phyloP scores from a whole-genome alignment of 2,888 invertebrate genomes.

The Capitulum mitella region DNA sequence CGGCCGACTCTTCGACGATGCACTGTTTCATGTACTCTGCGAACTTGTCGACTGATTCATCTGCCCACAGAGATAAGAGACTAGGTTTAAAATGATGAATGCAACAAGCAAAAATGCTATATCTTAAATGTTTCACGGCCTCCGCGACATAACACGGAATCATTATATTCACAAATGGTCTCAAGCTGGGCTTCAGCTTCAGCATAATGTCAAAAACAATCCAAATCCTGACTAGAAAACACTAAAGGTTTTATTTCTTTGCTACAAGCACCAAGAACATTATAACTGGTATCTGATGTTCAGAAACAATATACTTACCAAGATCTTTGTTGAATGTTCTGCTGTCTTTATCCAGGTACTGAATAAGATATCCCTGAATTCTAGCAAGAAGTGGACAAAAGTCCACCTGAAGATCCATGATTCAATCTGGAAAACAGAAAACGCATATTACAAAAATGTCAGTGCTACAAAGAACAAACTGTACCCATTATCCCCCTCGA shows the following conservation, averaged over 20 bases:
- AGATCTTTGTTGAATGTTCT: not conserved
- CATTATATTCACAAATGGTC: not conserved
- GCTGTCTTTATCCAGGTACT: not conserved
- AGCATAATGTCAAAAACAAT: not conserved
- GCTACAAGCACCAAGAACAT: too few relatives aligned
- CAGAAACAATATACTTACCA: not conserved
- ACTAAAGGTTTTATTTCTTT: not conserved
- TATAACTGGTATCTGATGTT: not conserved
- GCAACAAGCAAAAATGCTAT: not conserved
- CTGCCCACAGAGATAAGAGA: too few relatives aligned
- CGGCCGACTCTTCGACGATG: not conserved
- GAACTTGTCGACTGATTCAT: not conserved
- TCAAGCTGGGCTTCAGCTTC: not conserved
- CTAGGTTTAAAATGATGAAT: too few relatives aligned
- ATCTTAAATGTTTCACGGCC: not conserved
- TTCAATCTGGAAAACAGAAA: not conserved
- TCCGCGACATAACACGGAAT: not conserved
- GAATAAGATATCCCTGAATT: not conserved
- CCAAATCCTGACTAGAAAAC: not conserved
- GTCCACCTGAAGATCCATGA: not conserved
- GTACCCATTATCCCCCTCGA: too few relatives aligned
- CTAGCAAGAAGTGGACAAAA: not conserved
- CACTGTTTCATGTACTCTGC: not conserved
- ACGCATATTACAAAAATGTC: too few relatives aligned
- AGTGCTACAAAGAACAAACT: too few relatives aligned